phyloP scores from a whole-genome alignment of 2,888 invertebrate species.

The Galerucella calmariensis region DNA sequence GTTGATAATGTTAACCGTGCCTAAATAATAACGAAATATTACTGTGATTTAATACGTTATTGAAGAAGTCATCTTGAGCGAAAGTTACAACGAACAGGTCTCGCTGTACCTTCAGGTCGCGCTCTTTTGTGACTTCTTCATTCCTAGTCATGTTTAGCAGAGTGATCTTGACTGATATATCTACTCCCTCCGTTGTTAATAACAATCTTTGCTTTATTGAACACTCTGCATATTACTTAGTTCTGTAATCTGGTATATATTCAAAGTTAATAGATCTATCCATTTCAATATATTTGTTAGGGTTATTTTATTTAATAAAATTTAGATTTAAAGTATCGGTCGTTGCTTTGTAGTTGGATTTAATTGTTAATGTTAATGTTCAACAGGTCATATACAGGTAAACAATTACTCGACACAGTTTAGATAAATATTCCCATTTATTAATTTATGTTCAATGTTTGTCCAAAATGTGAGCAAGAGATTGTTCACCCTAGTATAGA shows the following conservation, averaged over 20 bases:
- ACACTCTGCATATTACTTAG: slow-evolving; percentile 57
- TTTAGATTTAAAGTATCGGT: slow-evolving; percentile 10
- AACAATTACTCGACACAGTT: neutral
- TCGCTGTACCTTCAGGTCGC: slow-evolving; percentile 57
- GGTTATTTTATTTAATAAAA: slow-evolving; percentile 23
- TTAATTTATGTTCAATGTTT: neutral
- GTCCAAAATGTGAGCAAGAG: neutral
- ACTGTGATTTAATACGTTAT: slow-evolving; percentile 62
- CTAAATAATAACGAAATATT: slow-evolving; percentile 50
- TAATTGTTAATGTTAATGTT: slow-evolving; percentile 6
- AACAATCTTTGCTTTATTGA: slow-evolving; percentile 59
- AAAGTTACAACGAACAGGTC: slow-evolving; percentile 55
- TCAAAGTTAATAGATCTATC: slow-evolving; percentile 49
- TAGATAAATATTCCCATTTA: neutral
- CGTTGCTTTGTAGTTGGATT: slow-evolving; percentile 2
- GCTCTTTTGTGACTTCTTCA: slow-evolving; percentile 58
- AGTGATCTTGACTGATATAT: slow-evolving; percentile 63
- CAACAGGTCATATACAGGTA: neutral
- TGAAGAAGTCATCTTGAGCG: slow-evolving; percentile 58
- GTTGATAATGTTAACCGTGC: neutral
- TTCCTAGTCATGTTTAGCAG: slow-evolving; percentile 62
- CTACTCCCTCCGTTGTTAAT: slow-evolving; percentile 61
- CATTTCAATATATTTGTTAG: slow-evolving; percentile 16
- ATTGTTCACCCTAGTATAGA: neutral
- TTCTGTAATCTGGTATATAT: slow-evolving; percentile 41